Base-by-base conservation (phyloP, 2,888 invertebrate species). In the Deladenus siricidicola region DNA sequence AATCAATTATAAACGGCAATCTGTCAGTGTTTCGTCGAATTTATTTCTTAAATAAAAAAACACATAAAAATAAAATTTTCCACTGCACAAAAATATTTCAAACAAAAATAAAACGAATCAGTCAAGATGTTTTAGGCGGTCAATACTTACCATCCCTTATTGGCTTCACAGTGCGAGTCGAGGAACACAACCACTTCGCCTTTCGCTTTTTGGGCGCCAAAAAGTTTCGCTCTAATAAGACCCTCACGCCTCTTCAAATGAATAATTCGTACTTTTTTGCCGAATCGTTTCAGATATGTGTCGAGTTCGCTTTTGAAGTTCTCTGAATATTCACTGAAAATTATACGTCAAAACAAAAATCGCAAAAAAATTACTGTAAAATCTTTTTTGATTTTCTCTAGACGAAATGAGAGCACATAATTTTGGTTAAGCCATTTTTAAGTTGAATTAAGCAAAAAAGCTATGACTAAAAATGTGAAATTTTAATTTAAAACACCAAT, bases 141-240 rank as follows among this genome's bases (percentile, higher is more conserved):
- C 26, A 14, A n/a, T n/a, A 53, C 74, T 69, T 68, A 83, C 90
- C 90, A 90, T 70, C 86, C 85, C 39, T 81, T 80, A 63, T 86
- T 86, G 3, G 85, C 86, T 83, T 91, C 90, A 81, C 90, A 91
- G 80, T 91, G 92, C 1, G 91, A 88, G 83, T 92, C 92, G 65
- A 91, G 83, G 81, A 92, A 92, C 53, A 90, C 85, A 56, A 91
- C 80, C 43, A 86, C 87, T 76, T 89, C 87, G 0, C 89, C 91
- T 68, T 80, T 81, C 1, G 94, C 89, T 64, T 84, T 85, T 63
- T 87, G 84, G 1, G 94, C 93, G 47, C 96, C 76, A 4, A 65
- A 66, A 52, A 75, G 19, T 57, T 92, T 84, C 0, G 94, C 94
- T 44, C 90, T 84, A 76, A 93, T 94, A 58, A 96, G 83, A 2